These are phyloP conservation scores for Sylvietta virens DNA, from an alignment of 2,113 vertebrate genomes.

Conservation along the genomic window DNA sequence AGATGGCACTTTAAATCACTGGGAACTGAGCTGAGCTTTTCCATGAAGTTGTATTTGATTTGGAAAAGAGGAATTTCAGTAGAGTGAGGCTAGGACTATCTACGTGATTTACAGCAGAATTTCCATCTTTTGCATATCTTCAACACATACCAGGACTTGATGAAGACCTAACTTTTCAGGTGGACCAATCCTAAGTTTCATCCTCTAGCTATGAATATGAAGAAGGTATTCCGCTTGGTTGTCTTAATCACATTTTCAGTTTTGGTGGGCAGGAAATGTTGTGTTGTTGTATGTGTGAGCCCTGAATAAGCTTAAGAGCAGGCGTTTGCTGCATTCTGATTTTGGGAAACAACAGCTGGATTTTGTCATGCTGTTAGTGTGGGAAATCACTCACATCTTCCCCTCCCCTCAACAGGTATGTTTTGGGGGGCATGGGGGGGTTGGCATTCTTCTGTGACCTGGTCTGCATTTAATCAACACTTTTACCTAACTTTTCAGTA, in stretches of 20 bases:
- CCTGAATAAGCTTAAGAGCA: not conserved
- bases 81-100: not conserved
- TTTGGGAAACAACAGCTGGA: not conserved
- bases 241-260: not conserved
- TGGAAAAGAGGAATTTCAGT: not conserved
- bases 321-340: not conserved
- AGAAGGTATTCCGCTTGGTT: not conserved
- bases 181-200: not conserved
- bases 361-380: not conserved
- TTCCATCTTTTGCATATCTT: not conserved
- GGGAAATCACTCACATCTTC: not conserved
- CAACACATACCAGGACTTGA: not conserved
- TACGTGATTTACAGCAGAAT: not conserved
- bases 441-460: not conserved
- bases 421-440: accelerated
- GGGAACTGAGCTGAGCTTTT: not conserved
- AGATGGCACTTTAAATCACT: not conserved
- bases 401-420: no score
- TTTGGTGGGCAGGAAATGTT: not conserved
- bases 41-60: not conserved
- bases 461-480: not conserved
- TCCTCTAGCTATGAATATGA: not conserved
- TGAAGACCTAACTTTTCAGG: not conserved
- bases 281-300: not conserved
- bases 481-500: not conserved